A percentile compares a stretch with the other conserved stretches of the same genome.
Conservation (phyloP, 2,797 vertebrate genomes). For the Rhyacichthys aspro region DNA sequence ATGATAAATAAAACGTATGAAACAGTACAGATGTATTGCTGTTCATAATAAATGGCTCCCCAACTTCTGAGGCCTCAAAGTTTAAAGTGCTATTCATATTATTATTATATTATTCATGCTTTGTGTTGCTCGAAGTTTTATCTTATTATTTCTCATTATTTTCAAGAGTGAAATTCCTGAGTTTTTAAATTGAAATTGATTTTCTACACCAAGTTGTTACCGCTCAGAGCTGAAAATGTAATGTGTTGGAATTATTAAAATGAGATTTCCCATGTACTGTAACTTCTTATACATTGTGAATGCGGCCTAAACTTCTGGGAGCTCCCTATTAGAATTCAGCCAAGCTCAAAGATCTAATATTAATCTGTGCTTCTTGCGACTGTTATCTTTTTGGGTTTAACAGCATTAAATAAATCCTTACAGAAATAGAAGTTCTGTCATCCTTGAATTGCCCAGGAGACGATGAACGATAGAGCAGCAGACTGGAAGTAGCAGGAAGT, state of each 20-base stretch:
- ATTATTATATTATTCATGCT: too few species aligned
- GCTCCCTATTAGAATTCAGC: slow-evolving; percentile 5
- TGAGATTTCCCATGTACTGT: background rate
- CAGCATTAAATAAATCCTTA: slow-evolving; percentile 15
- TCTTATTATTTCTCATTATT: background rate
- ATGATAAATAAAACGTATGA: too few species aligned
- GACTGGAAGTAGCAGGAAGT: slow-evolving; percentile 40
- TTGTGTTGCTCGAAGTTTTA: too few species aligned
- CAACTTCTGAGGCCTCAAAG: too few species aligned
- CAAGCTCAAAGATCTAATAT: background rate
- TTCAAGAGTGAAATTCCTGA: background rate
- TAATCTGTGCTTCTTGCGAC: slow-evolving; percentile 1
- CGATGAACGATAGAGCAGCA: slow-evolving; percentile 18
- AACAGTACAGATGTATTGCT: too few species aligned
- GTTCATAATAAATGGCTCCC: too few species aligned
- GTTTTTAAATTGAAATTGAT: slow-evolving; percentile 1
- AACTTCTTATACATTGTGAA: slow-evolving; percentile 1
- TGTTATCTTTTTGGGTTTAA: slow-evolving; percentile 13
- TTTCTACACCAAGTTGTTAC: background rate
- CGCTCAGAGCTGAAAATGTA: background rate
- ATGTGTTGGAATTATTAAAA: slow-evolving; percentile 5
- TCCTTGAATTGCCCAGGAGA: slow-evolving; percentile 9
- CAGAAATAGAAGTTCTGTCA: slow-evolving; percentile 8
- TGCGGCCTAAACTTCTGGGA: background rate
- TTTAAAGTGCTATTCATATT: background rate